Percentiles rank a stretch among this genome's conserved stretches.
Conservation (phyloP, 2,113 vertebrate genomes). For the Oncorhynchus masou region DNA sequence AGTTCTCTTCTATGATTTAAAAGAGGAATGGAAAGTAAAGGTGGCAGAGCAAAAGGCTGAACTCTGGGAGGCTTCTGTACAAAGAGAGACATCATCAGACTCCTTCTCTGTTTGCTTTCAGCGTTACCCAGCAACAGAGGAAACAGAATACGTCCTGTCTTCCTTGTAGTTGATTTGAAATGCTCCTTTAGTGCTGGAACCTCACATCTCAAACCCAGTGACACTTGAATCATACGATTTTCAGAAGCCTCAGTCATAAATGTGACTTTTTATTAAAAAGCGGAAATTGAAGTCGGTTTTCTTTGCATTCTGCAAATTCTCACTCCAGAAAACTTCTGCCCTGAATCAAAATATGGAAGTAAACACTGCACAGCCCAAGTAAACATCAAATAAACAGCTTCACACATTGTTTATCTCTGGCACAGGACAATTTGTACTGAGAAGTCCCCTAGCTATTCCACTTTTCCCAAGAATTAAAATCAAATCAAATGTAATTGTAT, state of each 20-base stretch:
- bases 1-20: background rate
- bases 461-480: background rate
- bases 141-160: constrained; percentile 36
- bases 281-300: background rate
- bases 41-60: constrained; percentile 21
- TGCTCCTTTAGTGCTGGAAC: background rate
- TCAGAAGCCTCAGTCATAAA: constrained; percentile 37
- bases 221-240: background rate
- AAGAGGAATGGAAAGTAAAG: constrained; percentile 22
- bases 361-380: constrained; percentile 41
- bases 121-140: constrained; percentile 72
- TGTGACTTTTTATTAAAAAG: constrained; percentile 31
- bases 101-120: constrained; percentile 46
- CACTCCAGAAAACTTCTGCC: constrained; percentile 2
- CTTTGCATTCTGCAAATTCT: background rate
- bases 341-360: constrained; percentile 43
- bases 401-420: constrained; percentile 45
- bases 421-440: constrained; percentile 22
- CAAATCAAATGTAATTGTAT: too few species aligned
- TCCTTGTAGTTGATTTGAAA: constrained; percentile 50
- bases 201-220: background rate
- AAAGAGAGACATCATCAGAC: background rate
- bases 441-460: constrained; percentile 23
- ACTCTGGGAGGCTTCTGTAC: constrained; percentile 24
- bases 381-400: constrained; percentile 55